Percentiles rank a stretch among this genome's conserved stretches.
Evolutionary conservation across 2,113 vertebrate species (phyloP).

Genomic region (Fulmarus glacialis): DNA sequence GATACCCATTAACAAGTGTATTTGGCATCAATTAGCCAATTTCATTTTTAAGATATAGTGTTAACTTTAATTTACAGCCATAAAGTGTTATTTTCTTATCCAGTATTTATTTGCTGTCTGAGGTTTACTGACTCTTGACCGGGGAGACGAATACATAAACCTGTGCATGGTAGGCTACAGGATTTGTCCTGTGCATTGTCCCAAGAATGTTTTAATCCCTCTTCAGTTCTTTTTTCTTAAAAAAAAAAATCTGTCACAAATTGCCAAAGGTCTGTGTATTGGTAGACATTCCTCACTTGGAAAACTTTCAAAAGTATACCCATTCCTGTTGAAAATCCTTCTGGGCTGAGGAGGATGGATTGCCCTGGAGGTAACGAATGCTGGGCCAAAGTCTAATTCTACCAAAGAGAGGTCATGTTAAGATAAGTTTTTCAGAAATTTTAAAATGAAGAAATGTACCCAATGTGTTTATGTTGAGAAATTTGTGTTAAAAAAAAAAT

Average conservation of each 20-base stretch:
- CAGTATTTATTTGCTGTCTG: constrained; percentile 1
- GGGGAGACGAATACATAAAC: constrained; percentile 42
- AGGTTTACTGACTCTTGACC: constrained; percentile 36
- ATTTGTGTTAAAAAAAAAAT: background rate
- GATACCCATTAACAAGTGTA: background rate
- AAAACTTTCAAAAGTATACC: background rate
- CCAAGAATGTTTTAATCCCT: background rate
- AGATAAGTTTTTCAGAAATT: background rate
- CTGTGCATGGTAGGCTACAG: background rate
- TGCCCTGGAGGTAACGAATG: background rate
- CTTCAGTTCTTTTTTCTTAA: background rate
- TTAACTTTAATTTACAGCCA: constrained; percentile 13
- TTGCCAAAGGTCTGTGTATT: background rate
- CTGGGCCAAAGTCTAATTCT: background rate
- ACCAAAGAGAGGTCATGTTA: background rate
- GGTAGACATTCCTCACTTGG: constrained; percentile 56
- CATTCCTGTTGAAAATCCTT: constrained; percentile 36
- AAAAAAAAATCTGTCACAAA: background rate
- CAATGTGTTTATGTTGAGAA: background rate
- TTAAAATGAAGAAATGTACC: background rate
- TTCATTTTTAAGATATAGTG: background rate
- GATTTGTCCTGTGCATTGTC: constrained; percentile 46
- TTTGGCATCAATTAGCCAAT: constrained; percentile 19
- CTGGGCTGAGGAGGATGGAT: constrained; percentile 16
- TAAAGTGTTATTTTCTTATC: background rate